Evolutionary conservation across 1,140 invertebrate species (phyloP), one percentile per base, ranked within the genome.

Genomic region (Gryllus bimaculatus): DNA sequence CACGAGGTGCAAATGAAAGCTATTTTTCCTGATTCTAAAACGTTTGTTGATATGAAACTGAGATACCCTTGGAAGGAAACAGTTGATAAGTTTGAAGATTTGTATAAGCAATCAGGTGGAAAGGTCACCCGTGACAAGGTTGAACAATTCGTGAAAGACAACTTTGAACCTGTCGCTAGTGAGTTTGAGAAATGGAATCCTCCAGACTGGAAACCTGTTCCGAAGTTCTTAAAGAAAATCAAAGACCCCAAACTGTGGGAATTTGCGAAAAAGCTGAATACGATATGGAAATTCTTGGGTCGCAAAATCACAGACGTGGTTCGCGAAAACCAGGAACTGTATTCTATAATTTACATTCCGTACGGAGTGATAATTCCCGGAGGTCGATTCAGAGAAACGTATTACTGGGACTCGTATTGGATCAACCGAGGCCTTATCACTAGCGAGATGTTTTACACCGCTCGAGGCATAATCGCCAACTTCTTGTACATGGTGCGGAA

Each of bases 371-470:
- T 96, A 20, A 90, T 96, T 48, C 95, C 96, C 5, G 95, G 96
- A 8, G 95, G 95, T 8, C 87, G 95, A 79, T 97, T 97, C 84
- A 92, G 92, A 84, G 93, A 95, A 83, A 87, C 93, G 74, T 97
- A 96, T 84, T 96, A 96, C 83, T 96, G 95, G 94, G 95, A 96
- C 83, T 93, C 94, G 2, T 96, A 92, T 85, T 96, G 95, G 95
- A 91, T 95, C 8, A 87, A 96, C 12, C 90, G 92, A 82, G 95
- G 94, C 18, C 86, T 96, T 8, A 84, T 96, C 0, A 83, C 92
- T 13, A 92, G 90, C 77, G 91, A 91, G 81, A 96, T 96, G 94
- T 84, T 85, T 2, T 82, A 89, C 18, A 95, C 94, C 10, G 93
- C 90, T 0, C 89, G 84, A 82, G 92, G 92, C n/a, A 93, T 96